These are phyloP conservation scores for Verasper variegatus DNA, from an alignment of 2,113 vertebrate species.

Conservation along the genomic window DNA sequence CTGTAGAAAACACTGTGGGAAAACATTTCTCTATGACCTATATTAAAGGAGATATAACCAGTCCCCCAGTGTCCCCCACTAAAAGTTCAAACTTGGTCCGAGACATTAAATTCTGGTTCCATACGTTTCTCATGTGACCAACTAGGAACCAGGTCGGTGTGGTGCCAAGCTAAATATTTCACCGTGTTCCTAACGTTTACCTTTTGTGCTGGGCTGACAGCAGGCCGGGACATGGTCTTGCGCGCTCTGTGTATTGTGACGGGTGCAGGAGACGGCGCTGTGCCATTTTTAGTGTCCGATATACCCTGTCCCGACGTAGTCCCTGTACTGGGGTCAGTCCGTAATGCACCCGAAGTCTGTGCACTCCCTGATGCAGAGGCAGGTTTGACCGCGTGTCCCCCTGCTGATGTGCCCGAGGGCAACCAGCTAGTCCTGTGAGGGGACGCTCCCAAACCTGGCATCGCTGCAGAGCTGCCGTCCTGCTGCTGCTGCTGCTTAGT, in stretches of 20 bases:
- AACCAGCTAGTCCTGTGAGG: conserved; percentile 88
- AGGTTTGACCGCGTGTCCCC: conserved; percentile 88
- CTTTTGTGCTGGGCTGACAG: conserved; percentile 84
- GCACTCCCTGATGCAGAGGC: conserved; percentile 76
- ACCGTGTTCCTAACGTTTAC: conserved; percentile 35
- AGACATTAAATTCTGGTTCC: too few relatives aligned
- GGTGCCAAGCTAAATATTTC: too few relatives aligned
- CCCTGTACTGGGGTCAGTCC: conserved; percentile 75
- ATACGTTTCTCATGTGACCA: too few relatives aligned
- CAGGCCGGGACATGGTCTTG: conserved; percentile 95
- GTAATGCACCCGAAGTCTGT: conserved; percentile 79
- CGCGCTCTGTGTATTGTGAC: conserved; percentile 92
- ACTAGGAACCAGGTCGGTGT: too few relatives aligned
- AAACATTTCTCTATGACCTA: too few relatives aligned
- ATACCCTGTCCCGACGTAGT: conserved; percentile 76
- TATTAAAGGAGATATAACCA: too few relatives aligned
- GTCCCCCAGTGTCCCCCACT: too few relatives aligned
- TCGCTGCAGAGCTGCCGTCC: conserved; percentile 71
- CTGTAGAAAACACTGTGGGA: too few relatives aligned
- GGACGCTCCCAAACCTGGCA: conserved; percentile 71
- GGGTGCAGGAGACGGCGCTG: conserved; percentile 66
- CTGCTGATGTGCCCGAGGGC: conserved; percentile 81
- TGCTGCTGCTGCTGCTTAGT: conserved; percentile 81
- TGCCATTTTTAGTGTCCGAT: conserved; percentile 85
- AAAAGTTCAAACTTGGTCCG: too few relatives aligned